A percentile compares a stretch with the other conserved stretches of the same genome.
Evolutionary conservation across 2,888 invertebrate genomes (phyloP).

Genomic region (Hoplodrina blanda): DNA sequence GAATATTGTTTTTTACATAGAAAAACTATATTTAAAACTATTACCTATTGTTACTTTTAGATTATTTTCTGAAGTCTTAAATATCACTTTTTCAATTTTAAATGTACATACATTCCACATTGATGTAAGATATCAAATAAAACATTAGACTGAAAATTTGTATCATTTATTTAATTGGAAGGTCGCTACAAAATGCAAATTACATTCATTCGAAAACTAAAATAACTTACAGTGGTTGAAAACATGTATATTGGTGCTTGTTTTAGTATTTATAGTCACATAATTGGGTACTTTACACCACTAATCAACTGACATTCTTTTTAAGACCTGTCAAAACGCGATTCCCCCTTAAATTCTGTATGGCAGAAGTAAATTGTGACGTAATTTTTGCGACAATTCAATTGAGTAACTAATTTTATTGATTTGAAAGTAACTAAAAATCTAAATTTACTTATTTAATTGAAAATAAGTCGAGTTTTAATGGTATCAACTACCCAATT

Average conservation of each 20-base stretch:
- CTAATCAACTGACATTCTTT: too few species aligned
- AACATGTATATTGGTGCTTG: conserved; percentile 2
- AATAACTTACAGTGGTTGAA: conserved; percentile 16
- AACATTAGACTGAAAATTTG: conserved; percentile 63
- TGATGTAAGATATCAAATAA: conserved; percentile 64
- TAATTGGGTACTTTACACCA: too few species aligned
- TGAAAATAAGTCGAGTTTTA: too few species aligned
- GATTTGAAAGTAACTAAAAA: too few species aligned
- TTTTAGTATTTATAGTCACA: neutral
- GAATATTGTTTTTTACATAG: conserved; percentile 19
- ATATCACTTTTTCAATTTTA: conserved; percentile 16
- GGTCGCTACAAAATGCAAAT: conserved; percentile 55
- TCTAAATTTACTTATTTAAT: too few species aligned
- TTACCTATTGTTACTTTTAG: conserved; percentile 23
- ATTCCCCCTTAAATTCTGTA: too few species aligned
- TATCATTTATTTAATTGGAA: conserved; percentile 72
- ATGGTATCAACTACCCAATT: neutral
- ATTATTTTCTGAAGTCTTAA: conserved; percentile 19
- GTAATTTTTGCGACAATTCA: too few species aligned
- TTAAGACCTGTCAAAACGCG: too few species aligned
- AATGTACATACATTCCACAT: conserved; percentile 63
- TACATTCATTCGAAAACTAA: conserved; percentile 33
- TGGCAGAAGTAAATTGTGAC: too few species aligned
- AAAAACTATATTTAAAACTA: conserved; percentile 19
- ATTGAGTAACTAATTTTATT: too few species aligned